Base-by-base conservation (phyloP, 2,888 invertebrate species). In the Acheta domesticus region DNA sequence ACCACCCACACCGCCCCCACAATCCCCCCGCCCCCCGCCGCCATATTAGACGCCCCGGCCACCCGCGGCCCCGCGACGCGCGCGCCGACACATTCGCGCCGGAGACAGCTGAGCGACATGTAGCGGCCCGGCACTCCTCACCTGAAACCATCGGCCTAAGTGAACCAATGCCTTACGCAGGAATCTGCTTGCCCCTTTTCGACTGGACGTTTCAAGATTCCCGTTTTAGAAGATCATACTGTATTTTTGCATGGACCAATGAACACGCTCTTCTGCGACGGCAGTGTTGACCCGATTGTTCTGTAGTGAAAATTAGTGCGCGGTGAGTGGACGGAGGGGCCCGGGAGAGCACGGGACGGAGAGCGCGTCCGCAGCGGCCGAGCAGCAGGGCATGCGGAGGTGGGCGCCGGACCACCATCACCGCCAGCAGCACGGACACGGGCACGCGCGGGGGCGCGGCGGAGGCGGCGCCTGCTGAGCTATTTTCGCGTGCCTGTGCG, bases 401-500 rank as follows among this genome's bases (percentile, higher is more conserved):
- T 36, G 36, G 36, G 36, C 36, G 36, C 5, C 36, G 36, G 8
- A 36, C 36, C 36, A 36, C 5, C 36, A 36, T 1, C 36, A 3
- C 36, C 36, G 36, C 36, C 36, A 36, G 5, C 36, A 36, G 36
- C 36, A 36, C 36, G 8, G 36, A 1, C 36, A 36, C 36, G 36
- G 36, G 16, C 16, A 8, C 62, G 62, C 62, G 62, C 62, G 62
- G 14, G 36, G 62, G 14, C 62, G 62, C 62, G 62, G 62, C n/a
- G 16, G 62, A 62, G 62, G 14, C 16, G n/a, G 62, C n/a, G 16
- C 16, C 14, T 14, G 14, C 16, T 19, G 62, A 62, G 62, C 14
- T 62, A 62, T 62, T 62, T 16, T 62, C 62, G 62, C 62, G 62
- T 62, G 62, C 62, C 62, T 62, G 62, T 14, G 62, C 62, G 62